phyloP scores from a whole-genome alignment of 2,888 invertebrate species.

The Amphiduros pacificus region DNA sequence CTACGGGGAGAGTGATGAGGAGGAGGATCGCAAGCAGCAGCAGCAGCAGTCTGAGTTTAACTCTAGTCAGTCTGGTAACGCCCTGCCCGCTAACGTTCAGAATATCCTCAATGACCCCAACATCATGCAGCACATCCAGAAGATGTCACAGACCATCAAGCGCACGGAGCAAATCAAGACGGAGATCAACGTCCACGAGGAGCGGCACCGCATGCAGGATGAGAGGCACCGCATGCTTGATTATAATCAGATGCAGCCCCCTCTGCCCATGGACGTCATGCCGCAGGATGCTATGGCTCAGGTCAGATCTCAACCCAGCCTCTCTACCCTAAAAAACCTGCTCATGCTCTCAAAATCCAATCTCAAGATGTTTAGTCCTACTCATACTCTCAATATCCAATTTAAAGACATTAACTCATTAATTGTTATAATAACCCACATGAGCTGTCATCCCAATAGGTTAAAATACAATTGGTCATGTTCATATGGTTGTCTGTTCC shows the following conservation, averaged over 20 bases:
- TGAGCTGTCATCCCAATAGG: no score
- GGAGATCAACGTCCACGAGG: conserved; percentile 33
- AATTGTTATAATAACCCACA: no score
- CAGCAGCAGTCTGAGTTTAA: no score
- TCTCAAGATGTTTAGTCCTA: no score
- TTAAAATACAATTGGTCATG: no score
- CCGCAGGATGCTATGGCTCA: neutral
- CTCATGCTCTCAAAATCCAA: no score
- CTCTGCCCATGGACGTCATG: neutral
- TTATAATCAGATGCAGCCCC: conserved; percentile 40
- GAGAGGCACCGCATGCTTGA: conserved; percentile 37
- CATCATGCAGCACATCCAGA: conserved; percentile 84
- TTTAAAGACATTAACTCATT: no score
- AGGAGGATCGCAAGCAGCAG: conserved; percentile 67
- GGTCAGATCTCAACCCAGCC: no score
- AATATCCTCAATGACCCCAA: conserved; percentile 79
- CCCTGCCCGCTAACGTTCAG: conserved; percentile 31
- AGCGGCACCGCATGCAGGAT: conserved; percentile 20
- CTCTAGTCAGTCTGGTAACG: neutral
- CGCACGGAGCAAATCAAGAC: conserved; percentile 46
- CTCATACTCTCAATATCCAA: no score
- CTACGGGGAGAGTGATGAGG: conserved; percentile 80
- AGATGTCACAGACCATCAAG: conserved; percentile 59
- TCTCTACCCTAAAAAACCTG: no score
- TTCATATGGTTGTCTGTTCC: no score